A percentile compares a stretch with the other conserved stretches of the same genome.
Conservation (phyloP, 2,888 invertebrate species). For the Allygus modestus region DNA sequence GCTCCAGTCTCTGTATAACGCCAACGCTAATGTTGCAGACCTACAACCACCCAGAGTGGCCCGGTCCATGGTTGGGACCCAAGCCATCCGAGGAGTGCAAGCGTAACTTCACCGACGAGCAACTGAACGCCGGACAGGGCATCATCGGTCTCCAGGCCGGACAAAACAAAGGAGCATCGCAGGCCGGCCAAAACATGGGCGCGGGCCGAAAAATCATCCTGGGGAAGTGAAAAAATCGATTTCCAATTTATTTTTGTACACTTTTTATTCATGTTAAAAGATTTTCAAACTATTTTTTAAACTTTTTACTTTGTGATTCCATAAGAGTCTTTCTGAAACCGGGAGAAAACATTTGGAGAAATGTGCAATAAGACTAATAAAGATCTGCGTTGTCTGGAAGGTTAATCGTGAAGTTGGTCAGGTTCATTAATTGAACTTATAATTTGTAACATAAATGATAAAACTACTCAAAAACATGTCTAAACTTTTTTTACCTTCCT, state of each 20-base stretch:
- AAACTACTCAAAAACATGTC: background rate
- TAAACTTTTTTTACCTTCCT: background rate
- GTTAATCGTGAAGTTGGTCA: background rate
- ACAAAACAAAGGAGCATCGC: constrained; percentile 96
- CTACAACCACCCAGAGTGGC: constrained; percentile 90
- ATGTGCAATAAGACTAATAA: background rate
- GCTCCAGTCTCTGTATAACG: too few species aligned
- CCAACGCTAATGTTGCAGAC: constrained; percentile 82
- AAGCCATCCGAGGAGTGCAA: constrained; percentile 96
- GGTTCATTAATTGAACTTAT: constrained; percentile 5
- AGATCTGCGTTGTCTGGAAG: background rate
- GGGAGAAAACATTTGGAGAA: background rate
- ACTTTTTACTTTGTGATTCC: constrained; percentile 18
- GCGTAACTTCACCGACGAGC: constrained; percentile 95
- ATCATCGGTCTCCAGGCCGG: constrained; percentile 97
- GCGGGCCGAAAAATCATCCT: constrained; percentile 93
- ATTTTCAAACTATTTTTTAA: background rate
- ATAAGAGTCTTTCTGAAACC: background rate
- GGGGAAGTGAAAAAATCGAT: constrained; percentile 82
- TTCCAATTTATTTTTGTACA: constrained; percentile 6
- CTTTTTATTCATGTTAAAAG: constrained; percentile 7
- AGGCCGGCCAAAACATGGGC: constrained; percentile 94
- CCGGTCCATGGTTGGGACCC: constrained; percentile 94
- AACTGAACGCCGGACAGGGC: constrained; percentile 91
- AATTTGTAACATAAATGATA: background rate